Evolutionary conservation across 2,888 invertebrate genomes (phyloP), one percentile per base, ranked within the genome.

Genomic region (Andrena praecox): DNA sequence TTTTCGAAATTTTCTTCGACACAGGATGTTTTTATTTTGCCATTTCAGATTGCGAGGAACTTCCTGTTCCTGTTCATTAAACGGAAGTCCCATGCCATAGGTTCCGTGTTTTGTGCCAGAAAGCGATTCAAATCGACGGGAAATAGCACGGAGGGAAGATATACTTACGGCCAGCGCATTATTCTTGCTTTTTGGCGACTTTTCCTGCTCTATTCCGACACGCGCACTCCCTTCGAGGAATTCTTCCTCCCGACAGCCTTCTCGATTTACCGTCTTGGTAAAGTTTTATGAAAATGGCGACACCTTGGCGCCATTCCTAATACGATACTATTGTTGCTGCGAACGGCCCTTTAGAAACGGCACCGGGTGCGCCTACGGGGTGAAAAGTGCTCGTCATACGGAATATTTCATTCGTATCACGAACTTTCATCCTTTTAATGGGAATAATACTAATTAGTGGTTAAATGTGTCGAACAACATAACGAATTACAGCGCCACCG

Each of bases 11-110:
- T 87, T 90, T 89, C 87, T 86, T 88, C 90, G 85, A 85, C 81
- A 93, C 93, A 93, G 93, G 93, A 93, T 93, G 93, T 93, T 93
- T 91, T 93, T 93, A 91, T 92, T 92, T 91, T 85, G 91, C 91
- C 89, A 90, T 91, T 89, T 88, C 88, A 86, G 86, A 88, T 87
- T 82, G 90, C 83, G 87, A 90, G 90, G 91, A 91, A 94, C 94
- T 94, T 94, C 93, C 94, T 94, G 93, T 94, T 94, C 93, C 94
- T 94, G 94, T 93, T 89, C 90, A 90, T 91, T 85, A 87, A 93
- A 92, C 93, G 93, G 93, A 93, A 93, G 93, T 93, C 91, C 92
- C 92, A 91, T 93, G 92, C 92, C 92, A 93, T 93, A 93, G 92
- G 93, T 92, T 89, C 91, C 88, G 91, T 88, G 90, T 88, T 89